phyloP scores from a whole-genome alignment of 2,888 invertebrate species.

The Trissolcus japonicus region DNA sequence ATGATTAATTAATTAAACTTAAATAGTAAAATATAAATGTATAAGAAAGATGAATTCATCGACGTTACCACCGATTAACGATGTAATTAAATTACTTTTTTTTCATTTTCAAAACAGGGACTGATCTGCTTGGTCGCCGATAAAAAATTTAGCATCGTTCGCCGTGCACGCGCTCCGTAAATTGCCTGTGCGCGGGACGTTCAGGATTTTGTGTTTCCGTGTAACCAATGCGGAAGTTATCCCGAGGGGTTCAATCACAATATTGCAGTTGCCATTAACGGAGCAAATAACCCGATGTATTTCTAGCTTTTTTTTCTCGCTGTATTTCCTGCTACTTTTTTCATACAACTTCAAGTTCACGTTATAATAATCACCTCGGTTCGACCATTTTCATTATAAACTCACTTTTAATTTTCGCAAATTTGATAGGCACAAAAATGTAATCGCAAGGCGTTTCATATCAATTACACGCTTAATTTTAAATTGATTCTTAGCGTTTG shows the following conservation, averaged over 20 bases:
- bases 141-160: conserved; percentile 39
- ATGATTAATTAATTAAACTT: too few species aligned
- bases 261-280: conserved; percentile 40
- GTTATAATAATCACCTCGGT: conserved; percentile 21
- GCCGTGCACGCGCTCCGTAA: conserved; percentile 52
- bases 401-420: conserved; percentile 53
- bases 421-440: conserved; percentile 44
- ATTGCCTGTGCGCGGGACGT: conserved; percentile 43
- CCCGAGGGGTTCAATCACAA: conserved; percentile 46
- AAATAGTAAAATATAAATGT: too few species aligned
- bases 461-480: conserved; percentile 53
- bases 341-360: background rate
- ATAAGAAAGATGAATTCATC: too few species aligned
- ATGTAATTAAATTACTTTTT: too few species aligned
- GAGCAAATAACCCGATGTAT: conserved; percentile 43
- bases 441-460: conserved; percentile 24
- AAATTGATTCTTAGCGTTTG: conserved; percentile 51
- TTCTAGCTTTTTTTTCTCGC: conserved; percentile 28
- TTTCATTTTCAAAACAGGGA: conserved; percentile 16
- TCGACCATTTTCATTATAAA: conserved; percentile 28
- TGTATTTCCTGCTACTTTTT: background rate
- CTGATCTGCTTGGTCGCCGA: conserved; percentile 49
- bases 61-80: too few species aligned
- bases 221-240: conserved; percentile 55
- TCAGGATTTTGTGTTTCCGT: conserved; percentile 54